Evolutionary conservation across 2,797 vertebrate species (phyloP), one percentile per base, ranked within the genome.

Genomic region (Enteromius fasciolatus): DNA sequence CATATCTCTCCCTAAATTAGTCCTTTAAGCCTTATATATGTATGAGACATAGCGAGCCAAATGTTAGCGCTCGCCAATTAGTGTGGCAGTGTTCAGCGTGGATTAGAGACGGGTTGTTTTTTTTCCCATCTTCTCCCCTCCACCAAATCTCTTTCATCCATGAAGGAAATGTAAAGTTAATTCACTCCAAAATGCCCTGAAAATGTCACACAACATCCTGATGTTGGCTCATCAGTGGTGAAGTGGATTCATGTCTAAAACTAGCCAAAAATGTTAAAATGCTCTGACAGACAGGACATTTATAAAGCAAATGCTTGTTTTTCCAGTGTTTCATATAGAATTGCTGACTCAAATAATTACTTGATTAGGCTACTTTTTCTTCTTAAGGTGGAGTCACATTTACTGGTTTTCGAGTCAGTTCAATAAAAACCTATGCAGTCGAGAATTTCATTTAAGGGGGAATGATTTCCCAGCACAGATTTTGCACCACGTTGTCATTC

Each of bases 1-100:
- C 89, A 90, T 88, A 87, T 86, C 54, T 86, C 86, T 86, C 88
- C 89, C 89, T 89, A 91, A 90, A 88, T 88, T 90, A 89, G 89
- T 84, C 91, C 89, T 92, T 88, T 86, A 87, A 90, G 88, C 85
- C 83, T 86, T 83, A 86, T 89, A 91, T 87, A 90, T 90, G 90
- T 88, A 87, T 86, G 84, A 91, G 84, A 90, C 85, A 86, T 84
- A 89, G 84, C 68, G 85, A 92, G 92, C 91, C 88, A 90, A 86
- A 88, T 89, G 90, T 91, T 90, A 91, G 87, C 90, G 31, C 85
- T 85, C 64, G 73, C 86, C 86, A 87, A 89, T 89, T 89, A 89
- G 81, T 84, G 70, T 14, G 44, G 52, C 83, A 84, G 81, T 76
- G 77, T 83, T 86, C 84, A 76, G 75, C 20, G 28, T 85, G 86